These are phyloP conservation scores for Drosophila ohnishii DNA, from an alignment of 1,140 invertebrate species.

Conservation along the genomic window DNA sequence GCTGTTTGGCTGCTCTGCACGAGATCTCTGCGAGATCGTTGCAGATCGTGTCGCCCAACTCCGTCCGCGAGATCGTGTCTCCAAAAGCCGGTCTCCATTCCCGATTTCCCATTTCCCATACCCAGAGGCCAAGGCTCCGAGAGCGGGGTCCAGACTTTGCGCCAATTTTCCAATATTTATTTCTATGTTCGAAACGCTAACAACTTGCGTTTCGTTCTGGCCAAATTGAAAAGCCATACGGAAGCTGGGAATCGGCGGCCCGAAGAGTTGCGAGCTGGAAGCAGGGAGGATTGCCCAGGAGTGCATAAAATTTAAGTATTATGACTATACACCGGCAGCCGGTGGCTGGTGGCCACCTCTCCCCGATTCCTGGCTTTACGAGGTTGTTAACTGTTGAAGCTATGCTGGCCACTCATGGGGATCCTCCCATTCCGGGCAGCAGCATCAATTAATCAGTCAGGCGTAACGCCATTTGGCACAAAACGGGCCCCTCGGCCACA, in stretches of 20 bases:
- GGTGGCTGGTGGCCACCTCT: slow-evolving; percentile 13
- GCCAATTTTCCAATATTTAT: slow-evolving; percentile 78
- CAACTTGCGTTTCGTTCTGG: slow-evolving; percentile 62
- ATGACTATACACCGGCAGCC: slow-evolving; percentile 54
- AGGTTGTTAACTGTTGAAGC: slow-evolving; percentile 64
- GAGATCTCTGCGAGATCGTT: slow-evolving; percentile 61
- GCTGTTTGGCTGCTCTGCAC: slow-evolving; percentile 74
- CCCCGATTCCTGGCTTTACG: slow-evolving; percentile 41
- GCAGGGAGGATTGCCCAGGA: slow-evolving; percentile 41
- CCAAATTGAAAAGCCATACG: slow-evolving; percentile 73
- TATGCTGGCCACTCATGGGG: slow-evolving; percentile 43
- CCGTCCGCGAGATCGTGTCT: slow-evolving; percentile 54
- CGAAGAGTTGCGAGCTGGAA: slow-evolving; percentile 9
- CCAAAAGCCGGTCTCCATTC: slow-evolving; percentile 64
- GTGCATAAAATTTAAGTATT: slow-evolving; percentile 79
- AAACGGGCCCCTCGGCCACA: slow-evolving; percentile 56
- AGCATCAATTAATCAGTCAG: slow-evolving; percentile 70
- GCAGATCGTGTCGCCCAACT: slow-evolving; percentile 59
- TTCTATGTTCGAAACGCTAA: slow-evolving; percentile 72
- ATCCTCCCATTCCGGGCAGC: slow-evolving; percentile 28
- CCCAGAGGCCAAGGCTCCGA: slow-evolving; percentile 30
- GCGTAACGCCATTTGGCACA: slow-evolving; percentile 75
- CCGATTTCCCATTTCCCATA: slow-evolving; percentile 42
- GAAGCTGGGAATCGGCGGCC: slow-evolving; percentile 50
- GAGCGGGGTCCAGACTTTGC: slow-evolving; percentile 35